phyloP scores from a whole-genome alignment of 2,113 vertebrate genomes.

The Thryonomys swinderianus region DNA sequence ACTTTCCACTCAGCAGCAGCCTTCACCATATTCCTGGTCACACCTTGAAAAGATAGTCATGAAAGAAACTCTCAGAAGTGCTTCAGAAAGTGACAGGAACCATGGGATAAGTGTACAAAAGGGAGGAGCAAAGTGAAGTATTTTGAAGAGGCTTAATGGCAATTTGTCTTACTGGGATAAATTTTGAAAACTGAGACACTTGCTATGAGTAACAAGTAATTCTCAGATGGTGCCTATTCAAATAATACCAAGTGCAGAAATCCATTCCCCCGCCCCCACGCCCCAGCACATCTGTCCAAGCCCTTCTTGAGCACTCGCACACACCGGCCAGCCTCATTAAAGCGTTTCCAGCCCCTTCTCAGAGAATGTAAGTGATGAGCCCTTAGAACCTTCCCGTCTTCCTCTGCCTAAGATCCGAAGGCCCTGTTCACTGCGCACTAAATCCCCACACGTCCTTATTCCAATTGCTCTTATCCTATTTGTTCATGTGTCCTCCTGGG shows the following conservation, averaged over 20 bases:
- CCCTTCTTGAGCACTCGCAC: neutral
- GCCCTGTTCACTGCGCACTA: neutral
- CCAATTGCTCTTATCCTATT: neutral
- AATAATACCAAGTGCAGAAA: neutral
- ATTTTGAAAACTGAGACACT: neutral
- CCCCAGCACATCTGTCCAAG: no score
- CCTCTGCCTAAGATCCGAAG: neutral
- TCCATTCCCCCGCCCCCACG: no score
- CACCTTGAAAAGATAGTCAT: neutral
- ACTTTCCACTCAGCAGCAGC: neutral
- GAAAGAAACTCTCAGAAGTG: neutral
- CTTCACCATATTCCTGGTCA: neutral
- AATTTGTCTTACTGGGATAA: neutral
- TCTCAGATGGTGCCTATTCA: neutral
- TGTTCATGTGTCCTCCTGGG: neutral
- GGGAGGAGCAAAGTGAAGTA: neutral
- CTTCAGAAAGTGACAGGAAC: neutral
- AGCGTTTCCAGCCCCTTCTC: neutral
- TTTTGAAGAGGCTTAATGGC: neutral
- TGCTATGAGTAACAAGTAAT: neutral
- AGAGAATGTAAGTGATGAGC: neutral
- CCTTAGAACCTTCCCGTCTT: neutral
- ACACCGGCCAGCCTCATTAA: neutral
- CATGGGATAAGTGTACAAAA: neutral
- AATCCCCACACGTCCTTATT: accelerated